These are phyloP conservation scores for Lutraria rhynchaena DNA, from an alignment of 1,140 invertebrate genomes.

Conservation along the genomic window DNA sequence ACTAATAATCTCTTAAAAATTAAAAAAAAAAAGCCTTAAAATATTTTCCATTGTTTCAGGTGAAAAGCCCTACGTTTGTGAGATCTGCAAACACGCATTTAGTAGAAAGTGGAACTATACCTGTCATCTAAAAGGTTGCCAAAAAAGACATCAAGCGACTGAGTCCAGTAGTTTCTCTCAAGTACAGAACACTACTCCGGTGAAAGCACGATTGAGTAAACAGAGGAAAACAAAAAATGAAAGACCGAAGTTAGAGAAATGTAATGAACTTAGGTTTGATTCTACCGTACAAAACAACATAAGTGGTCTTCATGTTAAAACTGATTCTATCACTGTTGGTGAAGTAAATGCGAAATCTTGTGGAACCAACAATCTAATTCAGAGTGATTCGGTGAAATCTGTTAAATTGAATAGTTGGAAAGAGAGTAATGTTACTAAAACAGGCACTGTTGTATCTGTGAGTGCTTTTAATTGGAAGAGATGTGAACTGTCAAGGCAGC, in stretches of 20 bases:
- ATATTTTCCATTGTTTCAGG: slow-evolving; percentile 83
- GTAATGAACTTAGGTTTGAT: no score
- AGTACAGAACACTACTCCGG: no score
- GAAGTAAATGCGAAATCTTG: not conserved
- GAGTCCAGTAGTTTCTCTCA: not conserved
- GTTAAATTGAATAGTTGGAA: not conserved
- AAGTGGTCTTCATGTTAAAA: no score
- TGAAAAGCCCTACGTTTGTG: slow-evolving; percentile 98
- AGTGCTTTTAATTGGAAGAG: slow-evolving; percentile 6
- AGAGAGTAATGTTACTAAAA: not conserved
- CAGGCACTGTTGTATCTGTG: not conserved
- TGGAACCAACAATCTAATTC: not conserved
- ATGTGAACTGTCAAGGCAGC: not conserved
- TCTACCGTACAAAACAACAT: no score
- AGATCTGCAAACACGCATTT: slow-evolving; percentile 99
- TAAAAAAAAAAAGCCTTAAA: no score
- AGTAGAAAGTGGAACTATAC: slow-evolving; percentile 88
- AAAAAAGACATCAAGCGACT: slow-evolving; percentile 24
- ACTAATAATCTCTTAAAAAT: no score
- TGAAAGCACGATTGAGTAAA: not conserved
- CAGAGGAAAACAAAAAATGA: not conserved
- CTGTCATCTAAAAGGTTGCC: slow-evolving; percentile 49
- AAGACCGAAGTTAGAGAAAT: not conserved
- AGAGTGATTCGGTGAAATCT: slow-evolving; percentile 10
- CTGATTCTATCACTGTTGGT: no score